Percentiles rank a stretch among this genome's conserved stretches.
phyloP scores from a whole-genome alignment of 2,113 vertebrate genomes.

The Azemiops feae region DNA sequence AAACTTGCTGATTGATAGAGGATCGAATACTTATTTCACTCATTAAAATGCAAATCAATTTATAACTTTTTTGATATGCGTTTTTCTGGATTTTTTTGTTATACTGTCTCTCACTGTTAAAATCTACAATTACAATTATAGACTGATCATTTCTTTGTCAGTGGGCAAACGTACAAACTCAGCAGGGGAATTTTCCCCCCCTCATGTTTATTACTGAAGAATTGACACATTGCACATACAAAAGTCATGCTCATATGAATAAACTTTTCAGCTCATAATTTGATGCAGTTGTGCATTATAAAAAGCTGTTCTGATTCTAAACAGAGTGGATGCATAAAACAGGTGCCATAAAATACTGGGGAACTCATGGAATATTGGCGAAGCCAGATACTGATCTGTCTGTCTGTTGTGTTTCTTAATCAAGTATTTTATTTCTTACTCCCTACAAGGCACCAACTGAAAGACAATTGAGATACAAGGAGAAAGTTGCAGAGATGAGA shows the following conservation, averaged over 20 bases:
- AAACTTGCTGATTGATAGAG: too few relatives aligned
- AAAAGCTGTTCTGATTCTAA: neutral
- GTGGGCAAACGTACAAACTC: too few relatives aligned
- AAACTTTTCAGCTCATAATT: neutral
- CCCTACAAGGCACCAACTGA: slow-evolving; percentile 85
- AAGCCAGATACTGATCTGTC: too few relatives aligned
- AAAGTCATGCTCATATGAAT: neutral
- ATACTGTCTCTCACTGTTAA: too few relatives aligned
- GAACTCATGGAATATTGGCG: neutral
- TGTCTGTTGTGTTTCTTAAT: neutral
- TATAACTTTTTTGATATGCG: too few relatives aligned
- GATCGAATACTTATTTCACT: too few relatives aligned
- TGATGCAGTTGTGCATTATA: neutral
- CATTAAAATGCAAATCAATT: too few relatives aligned
- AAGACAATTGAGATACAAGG: slow-evolving; percentile 92
- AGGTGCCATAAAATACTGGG: neutral
- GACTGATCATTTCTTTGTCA: too few relatives aligned
- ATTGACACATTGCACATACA: neutral
- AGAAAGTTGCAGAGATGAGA: slow-evolving; percentile 94
- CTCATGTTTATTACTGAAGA: neutral
- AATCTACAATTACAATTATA: too few relatives aligned
- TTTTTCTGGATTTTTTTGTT: too few relatives aligned
- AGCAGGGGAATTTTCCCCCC: too few relatives aligned
- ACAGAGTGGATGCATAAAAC: neutral
- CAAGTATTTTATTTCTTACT: neutral